Evolutionary conservation across 2,888 invertebrate genomes (phyloP).

Genomic region (Sphaerophoria taeniata): DNA sequence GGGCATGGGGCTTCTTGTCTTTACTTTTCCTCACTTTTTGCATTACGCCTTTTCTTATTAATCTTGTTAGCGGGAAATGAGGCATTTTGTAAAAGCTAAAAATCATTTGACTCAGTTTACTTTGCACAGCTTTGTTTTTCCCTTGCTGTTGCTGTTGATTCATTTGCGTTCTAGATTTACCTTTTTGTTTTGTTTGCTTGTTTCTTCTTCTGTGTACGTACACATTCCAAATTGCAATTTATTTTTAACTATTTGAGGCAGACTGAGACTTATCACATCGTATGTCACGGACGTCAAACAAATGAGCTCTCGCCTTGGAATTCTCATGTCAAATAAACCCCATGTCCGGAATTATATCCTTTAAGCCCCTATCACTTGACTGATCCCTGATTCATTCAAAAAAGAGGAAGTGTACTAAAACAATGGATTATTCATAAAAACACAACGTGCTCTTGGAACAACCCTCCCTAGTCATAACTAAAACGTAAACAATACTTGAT

Average conservation of each 20-base stretch:
- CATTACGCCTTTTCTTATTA: constrained; percentile 9
- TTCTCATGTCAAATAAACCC: too few species aligned
- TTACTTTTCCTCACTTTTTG: background rate
- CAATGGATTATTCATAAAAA: background rate
- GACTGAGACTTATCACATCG: too few species aligned
- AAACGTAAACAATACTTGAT: constrained; percentile 18
- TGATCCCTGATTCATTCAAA: background rate
- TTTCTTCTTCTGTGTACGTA: background rate
- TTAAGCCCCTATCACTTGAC: background rate
- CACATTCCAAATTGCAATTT: background rate
- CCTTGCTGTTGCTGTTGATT: background rate
- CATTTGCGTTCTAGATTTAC: background rate
- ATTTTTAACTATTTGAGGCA: too few species aligned
- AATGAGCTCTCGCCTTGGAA: too few species aligned
- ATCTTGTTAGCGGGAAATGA: constrained; percentile 9
- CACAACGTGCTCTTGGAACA: constrained; percentile 12
- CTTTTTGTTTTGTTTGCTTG: background rate
- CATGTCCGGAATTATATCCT: too few species aligned
- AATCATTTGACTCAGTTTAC: constrained; percentile 13
- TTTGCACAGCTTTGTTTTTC: background rate
- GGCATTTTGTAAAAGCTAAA: background rate
- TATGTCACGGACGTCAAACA: too few species aligned
- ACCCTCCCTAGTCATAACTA: background rate
- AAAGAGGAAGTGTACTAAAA: background rate
- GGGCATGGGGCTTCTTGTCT: constrained; percentile 5